A percentile compares a stretch with the other conserved stretches of the same genome.
Conservation (phyloP, 2,797 vertebrate species). For the Argya squamiceps region DNA sequence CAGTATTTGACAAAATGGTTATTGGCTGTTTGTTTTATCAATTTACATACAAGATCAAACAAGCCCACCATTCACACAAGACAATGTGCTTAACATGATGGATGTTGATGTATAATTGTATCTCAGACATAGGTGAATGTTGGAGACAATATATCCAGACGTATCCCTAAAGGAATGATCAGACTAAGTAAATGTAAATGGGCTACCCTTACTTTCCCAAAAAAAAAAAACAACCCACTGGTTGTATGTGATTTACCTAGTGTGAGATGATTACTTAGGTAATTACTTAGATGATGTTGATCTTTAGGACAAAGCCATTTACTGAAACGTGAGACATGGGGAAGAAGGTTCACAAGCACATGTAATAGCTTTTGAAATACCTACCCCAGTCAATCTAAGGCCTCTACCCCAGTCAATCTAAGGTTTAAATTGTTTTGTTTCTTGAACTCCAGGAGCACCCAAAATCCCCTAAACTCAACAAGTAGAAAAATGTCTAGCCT, state of each 20-base stretch:
- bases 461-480: neutral
- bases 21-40: neutral
- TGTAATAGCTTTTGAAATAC: neutral
- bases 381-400: neutral
- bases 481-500: neutral
- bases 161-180: neutral
- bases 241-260: neutral
- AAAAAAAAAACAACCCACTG: fast-evolving
- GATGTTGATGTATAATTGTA: neutral
- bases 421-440: neutral
- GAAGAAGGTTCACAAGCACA: neutral
- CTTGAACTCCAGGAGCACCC: neutral
- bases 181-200: neutral
- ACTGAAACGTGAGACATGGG: neutral
- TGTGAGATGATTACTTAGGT: neutral
- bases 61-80: neutral
- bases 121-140: neutral
- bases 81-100: neutral
- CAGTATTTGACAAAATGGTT: neutral
- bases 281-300: no score
- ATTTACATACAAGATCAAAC: neutral
- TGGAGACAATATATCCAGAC: neutral
- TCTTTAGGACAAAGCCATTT: neutral
- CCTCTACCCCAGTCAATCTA: neutral
- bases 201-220: neutral